Conservation (phyloP, 2,797 vertebrate species). For the Trachurus trachurus region DNA sequence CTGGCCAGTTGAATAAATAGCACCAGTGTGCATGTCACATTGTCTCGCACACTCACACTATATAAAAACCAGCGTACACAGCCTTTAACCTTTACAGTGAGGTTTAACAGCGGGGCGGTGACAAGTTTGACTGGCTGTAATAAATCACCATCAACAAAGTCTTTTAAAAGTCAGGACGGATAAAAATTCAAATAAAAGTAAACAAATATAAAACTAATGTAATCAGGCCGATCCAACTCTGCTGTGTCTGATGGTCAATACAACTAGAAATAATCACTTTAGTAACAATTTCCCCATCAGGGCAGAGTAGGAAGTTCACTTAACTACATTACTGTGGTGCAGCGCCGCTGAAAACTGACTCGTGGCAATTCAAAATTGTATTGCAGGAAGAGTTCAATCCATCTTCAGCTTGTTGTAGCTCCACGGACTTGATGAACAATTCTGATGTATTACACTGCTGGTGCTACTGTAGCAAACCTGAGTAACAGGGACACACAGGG, state of each 20-base stretch:
- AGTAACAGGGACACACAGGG: not conserved
- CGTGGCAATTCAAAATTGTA: not conserved
- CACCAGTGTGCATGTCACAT: slow-evolving; percentile 54
- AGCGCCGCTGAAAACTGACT: not conserved
- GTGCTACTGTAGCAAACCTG: not conserved
- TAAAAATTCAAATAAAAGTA: slow-evolving; percentile 2
- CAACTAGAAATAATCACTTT: slow-evolving; percentile 16
- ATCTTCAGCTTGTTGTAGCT: not conserved
- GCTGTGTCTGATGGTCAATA: slow-evolving; percentile 9
- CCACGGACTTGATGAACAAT: not conserved
- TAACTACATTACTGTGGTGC: slow-evolving; percentile 17
- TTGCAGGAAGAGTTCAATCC: not conserved
- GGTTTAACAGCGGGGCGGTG: slow-evolving; percentile 36
- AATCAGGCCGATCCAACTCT: slow-evolving; percentile 10
- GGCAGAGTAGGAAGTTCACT: not conserved
- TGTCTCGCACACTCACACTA: not conserved
- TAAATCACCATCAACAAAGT: slow-evolving; percentile 46
- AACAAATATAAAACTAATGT: slow-evolving; percentile 20
- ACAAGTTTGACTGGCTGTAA: slow-evolving; percentile 15
- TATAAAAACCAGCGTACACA: slow-evolving; percentile 18
- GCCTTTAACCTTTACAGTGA: slow-evolving; percentile 53
- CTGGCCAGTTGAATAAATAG: slow-evolving; percentile 41
- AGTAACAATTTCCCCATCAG: not conserved
- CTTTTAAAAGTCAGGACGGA: slow-evolving; percentile 39
- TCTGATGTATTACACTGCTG: not conserved